Evolutionary conservation across 2,113 vertebrate species (phyloP).

Genomic region (Lates calcarifer): DNA sequence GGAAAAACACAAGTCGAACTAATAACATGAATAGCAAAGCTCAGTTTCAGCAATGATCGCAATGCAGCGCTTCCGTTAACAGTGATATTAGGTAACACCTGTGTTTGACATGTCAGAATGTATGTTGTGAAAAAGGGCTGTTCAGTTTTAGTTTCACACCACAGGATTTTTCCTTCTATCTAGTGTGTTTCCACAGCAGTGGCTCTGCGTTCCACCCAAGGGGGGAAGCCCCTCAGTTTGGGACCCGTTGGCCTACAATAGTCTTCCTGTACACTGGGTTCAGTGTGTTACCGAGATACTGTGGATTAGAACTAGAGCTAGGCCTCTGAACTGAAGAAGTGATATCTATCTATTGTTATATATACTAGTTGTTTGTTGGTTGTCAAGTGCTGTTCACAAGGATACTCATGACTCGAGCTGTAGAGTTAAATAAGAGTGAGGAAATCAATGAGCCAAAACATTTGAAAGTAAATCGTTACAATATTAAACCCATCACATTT

Average conservation of each 20-base stretch:
- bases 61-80: not conserved
- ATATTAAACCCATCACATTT: not conserved
- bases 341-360: not conserved
- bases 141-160: not conserved
- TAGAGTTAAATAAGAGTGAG: not conserved
- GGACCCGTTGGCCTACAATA: not conserved
- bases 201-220: not conserved
- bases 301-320: slow-evolving; percentile 1
- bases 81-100: not conserved
- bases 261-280: not conserved
- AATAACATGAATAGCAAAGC: not conserved
- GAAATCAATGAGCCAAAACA: not conserved
- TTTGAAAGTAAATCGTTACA: not conserved
- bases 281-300: slow-evolving; percentile 11
- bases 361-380: not conserved
- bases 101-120: not conserved
- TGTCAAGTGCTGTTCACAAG: slow-evolving; percentile 19
- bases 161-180: not conserved
- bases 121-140: not conserved
- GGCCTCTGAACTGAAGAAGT: slow-evolving; percentile 12
- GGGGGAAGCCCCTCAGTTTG: not conserved
- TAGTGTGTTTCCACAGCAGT: not conserved
- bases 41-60: slow-evolving; percentile 1
- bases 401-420: slow-evolving; percentile 1
- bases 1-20: slow-evolving; percentile 5